Evolutionary conservation across 2,797 vertebrate genomes (phyloP), one percentile per base, ranked within the genome.

Genomic region (Spheniscus humboldti): DNA sequence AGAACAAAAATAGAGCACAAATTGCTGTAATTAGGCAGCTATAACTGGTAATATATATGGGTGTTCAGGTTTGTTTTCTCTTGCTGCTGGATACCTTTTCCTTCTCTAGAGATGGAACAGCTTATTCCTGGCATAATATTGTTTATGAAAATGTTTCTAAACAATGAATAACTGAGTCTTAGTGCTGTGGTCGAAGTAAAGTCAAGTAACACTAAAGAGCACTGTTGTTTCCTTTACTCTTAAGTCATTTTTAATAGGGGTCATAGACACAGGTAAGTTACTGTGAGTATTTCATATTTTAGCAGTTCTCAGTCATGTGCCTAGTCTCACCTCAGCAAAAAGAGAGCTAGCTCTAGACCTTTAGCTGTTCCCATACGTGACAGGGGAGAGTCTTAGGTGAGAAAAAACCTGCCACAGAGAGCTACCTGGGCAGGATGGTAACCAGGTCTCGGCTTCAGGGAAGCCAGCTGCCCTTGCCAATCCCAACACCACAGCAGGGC

Each of bases 11-110:
- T 6, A 93, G 72, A 92, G 39, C 53, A 86, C 69, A 94, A 93
- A 95, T 62, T 95, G 78, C 57, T 92, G 43, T 86, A 95, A 97
- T 96, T 93, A 97, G 59, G 75, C 48, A 94, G 68, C 80, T 86
- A 18, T 35, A 95, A 88, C 53, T 56, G 43, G 35, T 62, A 62
- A 90, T 86, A 75, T 6, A 79, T n/a, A 56, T 41, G 45, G 50
- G 18, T 88, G 56, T 9, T 87, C 45, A 68, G 53, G 37, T 75
- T 88, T 80, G 53, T 11, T 93, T 96, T 87, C 24, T 31, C 6
- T 78, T 88, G 64, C n/a, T 83, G 84, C 27, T 91, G 57, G 78
- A 24, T 66, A 63, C 7, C 18, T 89, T 72, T 88, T 86, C 37
- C 25, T 78, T 68, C 55, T 72, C 28, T 39, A 72, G 87, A 89